Evolutionary conservation across 2,113 vertebrate species (phyloP).

Genomic region (Scartelaos histophorus): DNA sequence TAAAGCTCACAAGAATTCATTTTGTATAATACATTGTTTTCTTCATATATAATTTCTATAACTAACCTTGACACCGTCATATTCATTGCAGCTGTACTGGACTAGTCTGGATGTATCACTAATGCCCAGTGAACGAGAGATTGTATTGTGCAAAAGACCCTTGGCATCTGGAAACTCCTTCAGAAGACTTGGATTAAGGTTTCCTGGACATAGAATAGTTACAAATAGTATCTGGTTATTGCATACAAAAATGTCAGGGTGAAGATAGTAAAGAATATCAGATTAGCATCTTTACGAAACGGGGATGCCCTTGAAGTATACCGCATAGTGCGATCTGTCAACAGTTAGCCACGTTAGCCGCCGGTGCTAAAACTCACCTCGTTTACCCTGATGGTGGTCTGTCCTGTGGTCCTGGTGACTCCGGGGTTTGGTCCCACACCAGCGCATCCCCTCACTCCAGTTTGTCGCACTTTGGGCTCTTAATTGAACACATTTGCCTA

Average conservation of each 20-base stretch:
- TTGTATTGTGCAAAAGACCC: conserved; percentile 82
- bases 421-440: conserved; percentile 43
- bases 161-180: conserved; percentile 93
- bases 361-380: conserved; percentile 49
- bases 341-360: conserved; percentile 16
- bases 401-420: not conserved
- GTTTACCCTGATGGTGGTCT: conserved; percentile 2
- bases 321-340: not conserved
- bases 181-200: conserved; percentile 69
- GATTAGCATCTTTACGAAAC: not conserved
- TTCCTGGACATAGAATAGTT: conserved; percentile 46
- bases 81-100: conserved; percentile 84
- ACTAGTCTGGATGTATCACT: conserved; percentile 83
- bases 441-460: conserved; percentile 39
- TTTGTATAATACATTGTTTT: too few relatives aligned
- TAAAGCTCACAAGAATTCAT: too few relatives aligned
- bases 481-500: conserved; percentile 35
- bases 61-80: conserved; percentile 85
- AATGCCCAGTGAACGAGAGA: conserved; percentile 83
- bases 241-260: too few relatives aligned
- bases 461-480: conserved; percentile 7
- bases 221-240: not conserved
- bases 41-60: not conserved
- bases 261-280: too few relatives aligned
- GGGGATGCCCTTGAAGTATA: conserved; percentile 51